These are phyloP conservation scores for Strongylocentrotus purpuratus DNA, from an alignment of 35 echinoderm and acorn worm genomes.

Conservation along the genomic window DNA sequence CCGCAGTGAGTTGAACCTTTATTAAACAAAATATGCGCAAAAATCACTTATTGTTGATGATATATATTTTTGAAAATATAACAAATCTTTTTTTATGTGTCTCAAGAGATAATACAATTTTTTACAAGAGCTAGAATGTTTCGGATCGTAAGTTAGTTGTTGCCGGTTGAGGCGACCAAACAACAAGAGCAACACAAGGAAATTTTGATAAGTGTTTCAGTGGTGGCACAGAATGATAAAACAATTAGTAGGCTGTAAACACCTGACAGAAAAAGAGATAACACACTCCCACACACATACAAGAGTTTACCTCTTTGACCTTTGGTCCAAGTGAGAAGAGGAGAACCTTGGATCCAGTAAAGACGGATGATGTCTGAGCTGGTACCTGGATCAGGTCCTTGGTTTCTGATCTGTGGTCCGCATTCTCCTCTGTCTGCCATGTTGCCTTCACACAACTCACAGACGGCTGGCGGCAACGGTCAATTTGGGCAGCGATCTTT, in stretches of 20 bases:
- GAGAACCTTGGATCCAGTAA: slow-evolving; percentile 21
- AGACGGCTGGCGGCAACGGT: slow-evolving; percentile 29
- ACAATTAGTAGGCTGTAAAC: no score
- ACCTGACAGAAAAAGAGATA: not conserved
- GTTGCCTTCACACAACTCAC: not conserved
- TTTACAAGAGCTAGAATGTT: not conserved
- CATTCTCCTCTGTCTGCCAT: not conserved
- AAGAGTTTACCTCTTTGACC: slow-evolving; percentile 4
- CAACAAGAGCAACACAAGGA: not conserved
- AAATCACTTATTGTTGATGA: no score
- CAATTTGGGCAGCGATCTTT: slow-evolving; percentile 15
- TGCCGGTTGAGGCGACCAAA: not conserved
- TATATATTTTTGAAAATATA: not conserved
- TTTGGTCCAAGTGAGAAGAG: slow-evolving; percentile 32
- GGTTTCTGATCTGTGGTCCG: not conserved
- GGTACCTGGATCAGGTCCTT: slow-evolving; percentile 30
- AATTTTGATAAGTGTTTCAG: no score
- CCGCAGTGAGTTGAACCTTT: not conserved
- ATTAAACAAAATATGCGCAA: not conserved
- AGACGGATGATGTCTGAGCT: slow-evolving; percentile 18
- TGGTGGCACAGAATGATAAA: no score
- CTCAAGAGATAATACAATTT: not conserved
- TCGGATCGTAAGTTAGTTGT: not conserved
- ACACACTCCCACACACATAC: not conserved
- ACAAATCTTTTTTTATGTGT: not conserved